Conservation (phyloP, 2,113 vertebrate genomes). For the Toxotes jaculatrix region DNA sequence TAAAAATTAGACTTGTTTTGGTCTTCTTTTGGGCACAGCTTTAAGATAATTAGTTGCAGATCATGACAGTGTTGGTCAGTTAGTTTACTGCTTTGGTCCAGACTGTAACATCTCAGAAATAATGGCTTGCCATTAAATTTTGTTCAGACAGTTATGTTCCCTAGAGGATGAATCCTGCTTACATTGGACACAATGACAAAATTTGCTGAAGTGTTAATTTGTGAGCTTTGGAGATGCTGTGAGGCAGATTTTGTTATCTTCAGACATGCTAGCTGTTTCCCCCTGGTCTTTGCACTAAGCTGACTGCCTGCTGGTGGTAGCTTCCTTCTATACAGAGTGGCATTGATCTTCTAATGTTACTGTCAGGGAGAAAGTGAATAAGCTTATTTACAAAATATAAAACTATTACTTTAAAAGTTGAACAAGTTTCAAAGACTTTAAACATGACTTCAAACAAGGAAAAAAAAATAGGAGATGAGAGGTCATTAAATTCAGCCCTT, state of each 20-base stretch:
- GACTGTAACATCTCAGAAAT: neutral
- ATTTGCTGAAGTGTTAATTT: neutral
- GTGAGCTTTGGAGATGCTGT: neutral
- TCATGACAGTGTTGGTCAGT: neutral
- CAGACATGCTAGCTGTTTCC: neutral
- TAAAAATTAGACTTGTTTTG: neutral
- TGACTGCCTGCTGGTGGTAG: neutral
- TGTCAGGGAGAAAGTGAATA: neutral
- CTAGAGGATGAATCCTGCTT: neutral
- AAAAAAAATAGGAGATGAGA: conserved; percentile 11
- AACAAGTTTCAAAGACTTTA: neutral
- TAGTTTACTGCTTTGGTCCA: neutral
- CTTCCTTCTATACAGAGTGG: neutral
- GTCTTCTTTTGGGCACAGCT: neutral
- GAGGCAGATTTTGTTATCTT: no score
- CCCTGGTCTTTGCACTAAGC: neutral
- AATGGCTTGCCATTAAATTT: neutral
- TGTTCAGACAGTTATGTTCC: neutral
- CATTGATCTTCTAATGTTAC: neutral
- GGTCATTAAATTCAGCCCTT: conserved; percentile 47
- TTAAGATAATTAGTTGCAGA: neutral
- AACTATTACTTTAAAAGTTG: neutral
- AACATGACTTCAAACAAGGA: neutral
- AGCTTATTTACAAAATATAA: neutral
- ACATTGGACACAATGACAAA: neutral